Percentiles rank a stretch among this genome's conserved stretches.
These are phyloP conservation scores for Lathamus discolor DNA, from an alignment of 2,113 vertebrate species.

Conservation along the genomic window DNA sequence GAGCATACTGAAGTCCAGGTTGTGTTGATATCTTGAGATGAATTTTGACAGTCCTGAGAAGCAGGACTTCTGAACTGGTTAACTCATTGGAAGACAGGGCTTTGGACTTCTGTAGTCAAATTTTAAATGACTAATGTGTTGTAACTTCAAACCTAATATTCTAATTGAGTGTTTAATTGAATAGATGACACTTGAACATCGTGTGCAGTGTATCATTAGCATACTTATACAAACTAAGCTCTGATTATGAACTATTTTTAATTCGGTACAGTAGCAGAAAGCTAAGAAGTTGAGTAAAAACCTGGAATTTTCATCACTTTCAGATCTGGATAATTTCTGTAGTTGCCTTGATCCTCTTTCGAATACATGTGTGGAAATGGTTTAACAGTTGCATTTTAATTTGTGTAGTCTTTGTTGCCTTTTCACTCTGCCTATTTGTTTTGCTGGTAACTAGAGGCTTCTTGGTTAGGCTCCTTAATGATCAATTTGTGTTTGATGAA, in stretches of 20 bases:
- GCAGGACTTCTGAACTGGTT: neutral
- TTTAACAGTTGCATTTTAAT: neutral
- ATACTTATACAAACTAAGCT: neutral
- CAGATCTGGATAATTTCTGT: neutral
- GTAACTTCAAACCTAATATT: neutral
- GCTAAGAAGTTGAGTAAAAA: neutral
- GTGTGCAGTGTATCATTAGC: neutral
- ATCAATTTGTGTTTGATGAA: neutral
- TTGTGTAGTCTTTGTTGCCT: neutral
- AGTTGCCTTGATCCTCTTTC: neutral
- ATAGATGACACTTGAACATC: neutral
- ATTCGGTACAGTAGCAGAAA: neutral
- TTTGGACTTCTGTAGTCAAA: neutral
- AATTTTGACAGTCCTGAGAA: neutral
- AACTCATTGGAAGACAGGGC: neutral
- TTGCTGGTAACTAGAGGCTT: neutral
- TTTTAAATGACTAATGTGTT: neutral
- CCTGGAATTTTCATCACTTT: neutral
- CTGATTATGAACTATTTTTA: neutral
- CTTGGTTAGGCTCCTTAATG: neutral
- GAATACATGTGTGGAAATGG: neutral
- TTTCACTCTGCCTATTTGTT: neutral
- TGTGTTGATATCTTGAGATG: neutral
- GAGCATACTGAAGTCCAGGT: neutral
- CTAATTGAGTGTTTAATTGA: neutral